Evolutionary conservation across 92 coral and sea anemone species (phyloP).

Genomic region (Heliopora coerulea): DNA sequence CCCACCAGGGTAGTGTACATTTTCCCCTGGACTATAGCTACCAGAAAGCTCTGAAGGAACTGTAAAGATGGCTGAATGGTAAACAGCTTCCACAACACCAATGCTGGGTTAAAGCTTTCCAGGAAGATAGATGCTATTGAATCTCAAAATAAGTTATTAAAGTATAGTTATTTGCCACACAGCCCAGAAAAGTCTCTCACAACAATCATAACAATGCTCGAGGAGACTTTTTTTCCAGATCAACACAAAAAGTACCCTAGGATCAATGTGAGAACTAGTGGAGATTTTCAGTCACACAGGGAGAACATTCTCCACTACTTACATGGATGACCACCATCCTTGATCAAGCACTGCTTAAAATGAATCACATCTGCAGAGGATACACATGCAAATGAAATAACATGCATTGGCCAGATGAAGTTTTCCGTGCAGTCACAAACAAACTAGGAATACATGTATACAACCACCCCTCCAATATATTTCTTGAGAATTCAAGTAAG

Average conservation of each 20-base stretch:
- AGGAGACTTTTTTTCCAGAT: constrained; percentile 40
- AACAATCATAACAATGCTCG: constrained; percentile 40
- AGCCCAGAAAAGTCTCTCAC: constrained; percentile 40
- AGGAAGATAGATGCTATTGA: too few relatives aligned
- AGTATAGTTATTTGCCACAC: constrained; percentile 46
- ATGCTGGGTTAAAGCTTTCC: constrained; percentile 51
- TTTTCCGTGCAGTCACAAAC: constrained; percentile 10
- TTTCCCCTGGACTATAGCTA: too few relatives aligned
- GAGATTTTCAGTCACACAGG: constrained; percentile 16
- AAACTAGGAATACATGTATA: too few relatives aligned
- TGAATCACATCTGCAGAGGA: not conserved
- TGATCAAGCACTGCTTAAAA: constrained; percentile 33
- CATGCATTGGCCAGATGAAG: not conserved
- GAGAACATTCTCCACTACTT: constrained; percentile 24
- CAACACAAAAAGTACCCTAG: constrained; percentile 12
- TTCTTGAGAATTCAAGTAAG: too few relatives aligned
- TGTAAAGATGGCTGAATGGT: too few relatives aligned
- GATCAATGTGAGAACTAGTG: not conserved
- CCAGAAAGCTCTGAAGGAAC: too few relatives aligned
- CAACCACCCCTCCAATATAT: too few relatives aligned
- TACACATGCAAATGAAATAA: constrained; percentile 10
- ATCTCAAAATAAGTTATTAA: constrained; percentile 47
- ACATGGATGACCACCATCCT: constrained; percentile 25
- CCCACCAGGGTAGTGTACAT: too few relatives aligned
- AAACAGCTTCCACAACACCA: not conserved